Evolutionary conservation across 30 jellyfish, hydroid and myxozoan species (phyloP), one percentile per base, ranked within the genome.

Genomic region (Aurelia coerulea): DNA sequence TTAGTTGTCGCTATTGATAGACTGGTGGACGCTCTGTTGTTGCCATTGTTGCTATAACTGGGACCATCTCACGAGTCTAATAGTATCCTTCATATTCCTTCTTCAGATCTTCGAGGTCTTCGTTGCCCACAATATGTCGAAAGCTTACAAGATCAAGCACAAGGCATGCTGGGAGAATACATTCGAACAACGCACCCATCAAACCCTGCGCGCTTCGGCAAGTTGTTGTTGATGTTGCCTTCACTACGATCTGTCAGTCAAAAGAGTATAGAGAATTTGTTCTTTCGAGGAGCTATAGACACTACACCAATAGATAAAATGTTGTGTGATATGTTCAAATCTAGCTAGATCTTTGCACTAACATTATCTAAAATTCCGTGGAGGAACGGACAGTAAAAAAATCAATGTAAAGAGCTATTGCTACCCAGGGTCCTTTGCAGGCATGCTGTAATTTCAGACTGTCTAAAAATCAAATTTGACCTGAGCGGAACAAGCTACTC

Each of bases 111-210:
- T 15, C 95, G 95, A 53, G 99, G 99, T 17, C 92, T 95, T 10
- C 99, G 99, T 19, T 89, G 97, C 64, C 94, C 97, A 1, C 99
- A 95, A 71, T 95, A 89, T 74, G 97, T 95, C 42, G 99, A 95
- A 70, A 90, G 96, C 83, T 69, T 95, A 54, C 99, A 95, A 72
- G 99, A 95, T 53, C 96, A 95, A 62, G 99, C 99, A 62, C 99
- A 95, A 81, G 95, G 97, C 92, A 95, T 95, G 99, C 87, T 95
- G 95, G 99, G 99, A 5, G 99, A 95, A 79, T 95, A 95, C 77
- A 95, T 95, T 35, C 93, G 97, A 32, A 95, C 95, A 12, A 68
- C 99, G 13, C 97, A 89, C 65, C 96, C 97, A 15, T 69, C 88
- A 12, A 95, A 90, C 69, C 97, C 91, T 4, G 99, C 99, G 32